Evolutionary conservation across 2,797 vertebrate species (phyloP), one percentile per base, ranked within the genome.

Genomic region (Siniperca undulata): DNA sequence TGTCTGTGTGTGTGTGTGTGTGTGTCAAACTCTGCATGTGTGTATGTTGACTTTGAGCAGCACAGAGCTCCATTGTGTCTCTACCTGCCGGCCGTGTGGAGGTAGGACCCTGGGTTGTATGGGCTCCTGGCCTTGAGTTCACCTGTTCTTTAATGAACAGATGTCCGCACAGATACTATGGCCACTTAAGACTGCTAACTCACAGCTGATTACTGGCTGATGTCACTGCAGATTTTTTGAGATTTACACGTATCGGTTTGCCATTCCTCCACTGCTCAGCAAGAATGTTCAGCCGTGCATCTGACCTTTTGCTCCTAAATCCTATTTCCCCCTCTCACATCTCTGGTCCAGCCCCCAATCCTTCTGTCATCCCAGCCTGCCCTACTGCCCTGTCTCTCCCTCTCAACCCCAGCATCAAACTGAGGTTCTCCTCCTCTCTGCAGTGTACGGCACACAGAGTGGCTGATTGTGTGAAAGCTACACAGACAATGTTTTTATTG

Each of bases 401-500:
- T 85, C 77, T 70, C 86, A 80, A 69, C 80, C 83, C 64, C 74
- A 75, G 76, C 78, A 22, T 84, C 81, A 85, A 83, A 86, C 90
- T 74, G 83, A 74, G 83, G 84, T 87, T 83, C 80, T 78, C 79
- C 86, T 72, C 71, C 82, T 86, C 82, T 78, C 85, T 89, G 87
- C 80, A 71, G 85, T 79, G 88, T 78, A 64, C 67, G 60, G 59
- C 72, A 24, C 91, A 95, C 93, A 95, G 92, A 94, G 95, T 77
- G 83, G 89, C 90, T 88, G 94, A 95, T 95, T 96, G 94, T 95
- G 90, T 86, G 92, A 93, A 91, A 91, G 91, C 85, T 38, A 78
- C 90, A 93, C 90, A 96, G 95, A 97, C 96, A 97, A 96, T 95
- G 95, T 96, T 96, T 96, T 96, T 96, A 97, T 96, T 97, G 95